These are phyloP conservation scores for Julus scanicus DNA, from an alignment of 2,888 invertebrate species.

Conservation along the genomic window DNA sequence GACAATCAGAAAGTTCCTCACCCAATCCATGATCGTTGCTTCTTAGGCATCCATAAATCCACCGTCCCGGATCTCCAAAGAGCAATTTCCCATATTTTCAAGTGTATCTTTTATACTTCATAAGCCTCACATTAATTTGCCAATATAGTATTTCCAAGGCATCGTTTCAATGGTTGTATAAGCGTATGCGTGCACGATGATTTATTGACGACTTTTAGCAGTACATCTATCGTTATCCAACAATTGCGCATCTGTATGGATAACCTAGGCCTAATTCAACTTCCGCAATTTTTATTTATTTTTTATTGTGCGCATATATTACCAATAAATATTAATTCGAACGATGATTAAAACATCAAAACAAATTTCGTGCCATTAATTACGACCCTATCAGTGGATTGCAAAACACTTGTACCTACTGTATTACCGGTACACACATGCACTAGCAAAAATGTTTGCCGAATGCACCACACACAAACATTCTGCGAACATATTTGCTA, in stretches of 20 bases:
- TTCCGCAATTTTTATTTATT: neutral
- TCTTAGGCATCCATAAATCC: neutral
- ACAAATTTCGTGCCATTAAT: neutral
- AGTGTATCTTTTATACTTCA: conserved; percentile 27
- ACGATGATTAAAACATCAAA: neutral
- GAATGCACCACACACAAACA: too few species aligned
- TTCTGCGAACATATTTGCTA: too few species aligned
- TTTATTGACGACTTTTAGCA: conserved; percentile 22
- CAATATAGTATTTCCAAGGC: neutral
- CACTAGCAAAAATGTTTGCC: too few species aligned
- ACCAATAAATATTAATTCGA: neutral
- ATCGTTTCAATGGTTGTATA: neutral
- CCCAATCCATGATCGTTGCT: neutral
- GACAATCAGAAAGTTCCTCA: neutral
- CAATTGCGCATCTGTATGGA: conserved; percentile 39
- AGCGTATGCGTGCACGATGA: conserved; percentile 7
- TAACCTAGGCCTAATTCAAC: conserved; percentile 39
- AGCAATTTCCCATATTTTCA: conserved; percentile 9
- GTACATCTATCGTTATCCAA: conserved; percentile 13
- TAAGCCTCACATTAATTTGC: conserved; percentile 1
- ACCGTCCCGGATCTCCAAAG: neutral
- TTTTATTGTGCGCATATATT: neutral
- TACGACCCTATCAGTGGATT: neutral
- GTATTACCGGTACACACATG: too few species aligned
- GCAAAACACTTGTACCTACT: too few species aligned